phyloP scores from a whole-genome alignment of 2,888 invertebrate genomes.

The Andrena dorsata region DNA sequence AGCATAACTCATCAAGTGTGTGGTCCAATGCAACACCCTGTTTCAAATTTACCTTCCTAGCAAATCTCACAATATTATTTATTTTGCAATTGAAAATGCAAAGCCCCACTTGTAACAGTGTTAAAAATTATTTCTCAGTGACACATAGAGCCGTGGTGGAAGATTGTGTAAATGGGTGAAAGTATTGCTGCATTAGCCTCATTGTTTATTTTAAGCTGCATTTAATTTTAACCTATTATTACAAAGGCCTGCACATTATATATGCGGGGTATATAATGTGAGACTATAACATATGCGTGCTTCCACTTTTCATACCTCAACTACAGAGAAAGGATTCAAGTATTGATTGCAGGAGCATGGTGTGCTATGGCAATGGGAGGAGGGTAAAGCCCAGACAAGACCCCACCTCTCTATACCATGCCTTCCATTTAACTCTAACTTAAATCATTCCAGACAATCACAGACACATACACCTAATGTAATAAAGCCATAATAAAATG shows the following conservation, averaged over 20 bases:
- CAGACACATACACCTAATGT: constrained; percentile 37
- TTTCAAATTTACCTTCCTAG: neutral
- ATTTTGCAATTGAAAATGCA: neutral
- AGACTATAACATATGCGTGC: constrained; percentile 60
- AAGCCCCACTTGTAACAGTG: neutral
- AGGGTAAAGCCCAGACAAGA: constrained; percentile 82
- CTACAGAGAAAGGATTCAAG: constrained; percentile 81
- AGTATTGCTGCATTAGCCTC: constrained; percentile 37
- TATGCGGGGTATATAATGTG: constrained; percentile 42
- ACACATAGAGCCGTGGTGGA: neutral
- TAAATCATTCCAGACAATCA: constrained; percentile 61
- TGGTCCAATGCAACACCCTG: neutral
- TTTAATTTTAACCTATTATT: constrained; percentile 57
- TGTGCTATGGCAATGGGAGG: constrained; percentile 78
- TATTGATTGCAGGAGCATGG: constrained; percentile 83
- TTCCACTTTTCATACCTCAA: constrained; percentile 76
- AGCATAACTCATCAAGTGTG: neutral
- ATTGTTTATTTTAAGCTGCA: constrained; percentile 58
- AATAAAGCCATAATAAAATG: constrained; percentile 40
- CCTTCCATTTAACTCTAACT: constrained; percentile 74
- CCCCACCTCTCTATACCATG: constrained; percentile 77
- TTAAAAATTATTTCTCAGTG: neutral
- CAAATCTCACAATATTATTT: neutral
- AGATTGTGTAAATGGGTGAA: constrained; percentile 34
- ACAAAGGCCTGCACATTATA: constrained; percentile 41